Evolutionary conservation across 2,888 invertebrate genomes (phyloP).

Genomic region (Drosophila paramelanica): DNA sequence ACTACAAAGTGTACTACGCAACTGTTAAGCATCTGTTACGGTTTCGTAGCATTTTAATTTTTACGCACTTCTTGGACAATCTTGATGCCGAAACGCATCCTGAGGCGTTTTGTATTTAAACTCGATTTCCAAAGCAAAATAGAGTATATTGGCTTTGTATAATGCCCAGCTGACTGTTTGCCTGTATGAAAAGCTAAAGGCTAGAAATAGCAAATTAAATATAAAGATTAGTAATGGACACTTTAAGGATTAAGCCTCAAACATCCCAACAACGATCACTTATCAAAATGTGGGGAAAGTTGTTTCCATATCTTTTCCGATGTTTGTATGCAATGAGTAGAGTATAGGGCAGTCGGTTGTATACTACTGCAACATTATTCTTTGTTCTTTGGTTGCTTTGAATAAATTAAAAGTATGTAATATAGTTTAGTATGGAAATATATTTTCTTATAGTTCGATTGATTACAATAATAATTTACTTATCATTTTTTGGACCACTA

Average conservation of each 20-base stretch:
- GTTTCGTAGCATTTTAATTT: conserved; percentile 63
- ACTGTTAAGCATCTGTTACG: conserved; percentile 64
- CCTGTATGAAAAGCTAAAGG: no score
- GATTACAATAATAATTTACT: no score
- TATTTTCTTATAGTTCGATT: no score
- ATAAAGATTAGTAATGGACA: no score
- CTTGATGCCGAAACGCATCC: conserved; percentile 79
- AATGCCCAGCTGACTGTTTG: no score
- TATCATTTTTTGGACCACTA: no score
- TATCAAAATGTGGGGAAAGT: no score
- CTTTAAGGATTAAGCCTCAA: no score
- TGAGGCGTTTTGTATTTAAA: conserved; percentile 39
- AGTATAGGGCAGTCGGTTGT: neutral
- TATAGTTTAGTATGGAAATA: conserved; percentile 1
- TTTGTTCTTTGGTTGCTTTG: conserved; percentile 1
- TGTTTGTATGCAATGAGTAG: neutral
- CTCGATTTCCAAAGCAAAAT: neutral
- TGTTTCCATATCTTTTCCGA: neutral
- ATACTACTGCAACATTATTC: neutral
- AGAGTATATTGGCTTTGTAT: neutral
- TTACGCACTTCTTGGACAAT: conserved; percentile 72
- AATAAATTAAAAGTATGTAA: conserved; percentile 1
- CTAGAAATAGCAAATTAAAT: no score
- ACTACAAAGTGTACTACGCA: conserved; percentile 35
- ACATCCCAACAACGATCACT: no score